Conservation (phyloP, 1,140 invertebrate species). For the Tetramorium simillimum region DNA sequence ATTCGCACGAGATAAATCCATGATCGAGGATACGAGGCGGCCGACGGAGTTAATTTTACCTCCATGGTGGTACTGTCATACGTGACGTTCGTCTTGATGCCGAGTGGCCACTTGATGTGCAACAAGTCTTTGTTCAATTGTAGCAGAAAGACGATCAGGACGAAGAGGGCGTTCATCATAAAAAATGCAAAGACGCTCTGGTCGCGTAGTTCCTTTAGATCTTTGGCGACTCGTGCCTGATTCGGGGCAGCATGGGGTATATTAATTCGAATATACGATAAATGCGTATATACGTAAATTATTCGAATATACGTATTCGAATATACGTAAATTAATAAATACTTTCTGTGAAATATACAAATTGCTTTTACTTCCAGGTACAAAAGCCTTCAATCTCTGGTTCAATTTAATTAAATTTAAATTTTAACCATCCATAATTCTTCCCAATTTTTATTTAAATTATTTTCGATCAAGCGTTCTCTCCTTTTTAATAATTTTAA, state of each 20-base stretch:
- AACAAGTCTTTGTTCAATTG: constrained; percentile 98
- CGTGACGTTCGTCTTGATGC: constrained; percentile 97
- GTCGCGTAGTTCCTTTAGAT: constrained; percentile 97
- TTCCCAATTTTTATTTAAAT: neutral
- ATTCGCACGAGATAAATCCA: neutral
- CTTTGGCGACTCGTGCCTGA: constrained; percentile 95
- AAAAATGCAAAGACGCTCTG: constrained; percentile 98
- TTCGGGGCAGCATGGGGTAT: constrained; percentile 68
- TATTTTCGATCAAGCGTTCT: neutral
- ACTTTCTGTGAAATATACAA: neutral
- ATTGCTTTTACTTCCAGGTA: neutral
- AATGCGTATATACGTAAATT: too few relatives aligned
- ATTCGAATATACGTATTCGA: too few relatives aligned
- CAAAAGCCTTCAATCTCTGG: neutral
- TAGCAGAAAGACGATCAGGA: constrained; percentile 98
- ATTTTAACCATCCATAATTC: too few relatives aligned
- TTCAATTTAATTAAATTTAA: too few relatives aligned
- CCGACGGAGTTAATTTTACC: constrained; percentile 88
- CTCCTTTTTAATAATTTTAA: neutral
- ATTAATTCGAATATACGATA: constrained; percentile 63
- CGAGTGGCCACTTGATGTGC: constrained; percentile 97
- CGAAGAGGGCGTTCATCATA: constrained; percentile 99
- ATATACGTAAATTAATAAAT: neutral
- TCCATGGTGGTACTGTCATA: constrained; percentile 94
- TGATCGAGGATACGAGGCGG: constrained; percentile 46